Base-by-base conservation (phyloP, 2,797 vertebrate species). In the Luscinia luscinia region DNA sequence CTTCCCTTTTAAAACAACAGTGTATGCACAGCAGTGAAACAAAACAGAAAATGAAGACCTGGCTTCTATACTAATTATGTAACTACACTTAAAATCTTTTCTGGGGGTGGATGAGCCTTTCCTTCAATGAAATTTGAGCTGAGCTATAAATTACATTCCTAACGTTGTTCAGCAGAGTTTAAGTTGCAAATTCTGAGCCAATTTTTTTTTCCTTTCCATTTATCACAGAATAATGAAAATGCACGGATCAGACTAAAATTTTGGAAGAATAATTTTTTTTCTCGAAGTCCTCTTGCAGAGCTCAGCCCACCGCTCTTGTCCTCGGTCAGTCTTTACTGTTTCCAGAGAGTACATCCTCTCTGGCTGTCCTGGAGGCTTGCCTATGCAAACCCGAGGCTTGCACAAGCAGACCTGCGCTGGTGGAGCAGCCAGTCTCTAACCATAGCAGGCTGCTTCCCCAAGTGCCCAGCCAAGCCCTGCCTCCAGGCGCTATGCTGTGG, bases 401-500 rank as follows among this genome's bases (percentile, higher is more conserved):
- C 40, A 27, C 12, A 9, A 0, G 21, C 59, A 30, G 70, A 12
- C 12, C 63, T 6, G 4, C 3, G 9, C 62, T 28, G 43, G 21
- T 5, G 16, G 4, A 57, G 4, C 61, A 18, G 45, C 13, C 38
- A 13, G 34, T 17, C 30, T 79, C 26, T 15, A 34, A 66, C 46
- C 27, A 46, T 11, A 43, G 77, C 21, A 40, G 23, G 40, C 3
- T 48, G 24, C 59, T 54, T 22, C 58, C 59, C 21, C 22, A 19
- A 26, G 40, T 8, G 14, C 34, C 43, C 43, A 9, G 4, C 8
- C 54, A 24, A 66, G 62, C 68, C 45, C n/a, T 28, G 59, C 46
- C 78, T 38, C 7, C 61, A 51, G 74, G 73, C 2, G 1, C 28
- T 11, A 0, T 0, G 12, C 49, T n/a, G 54, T 6, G 48, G 62